phyloP scores from a whole-genome alignment of 2,113 vertebrate species.

The Anser cygnoides region DNA sequence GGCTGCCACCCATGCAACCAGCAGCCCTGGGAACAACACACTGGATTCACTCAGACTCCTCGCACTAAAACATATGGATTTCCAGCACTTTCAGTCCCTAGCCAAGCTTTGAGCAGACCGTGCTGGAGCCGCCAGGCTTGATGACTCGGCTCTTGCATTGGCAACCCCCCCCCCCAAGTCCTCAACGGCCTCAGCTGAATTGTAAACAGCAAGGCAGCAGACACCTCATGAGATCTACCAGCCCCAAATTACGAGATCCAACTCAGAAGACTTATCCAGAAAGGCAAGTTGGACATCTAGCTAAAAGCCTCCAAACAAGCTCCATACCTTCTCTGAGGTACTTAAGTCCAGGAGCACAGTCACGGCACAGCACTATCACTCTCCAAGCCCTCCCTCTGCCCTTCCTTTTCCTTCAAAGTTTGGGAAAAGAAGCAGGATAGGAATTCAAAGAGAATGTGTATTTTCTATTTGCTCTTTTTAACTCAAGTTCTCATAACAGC shows the following conservation, averaged over 20 bases:
- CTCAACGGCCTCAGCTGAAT: not conserved
- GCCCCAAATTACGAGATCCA: not conserved
- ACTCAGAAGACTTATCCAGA: not conserved
- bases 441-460: not conserved
- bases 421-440: not conserved
- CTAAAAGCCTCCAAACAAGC: not conserved
- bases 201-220: accelerated
- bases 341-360: not conserved
- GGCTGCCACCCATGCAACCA: conserved; percentile 14
- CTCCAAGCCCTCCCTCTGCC: not conserved
- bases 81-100: not conserved
- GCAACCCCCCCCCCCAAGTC: not conserved
- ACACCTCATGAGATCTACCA: not conserved
- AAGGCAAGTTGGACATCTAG: not conserved
- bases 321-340: not conserved
- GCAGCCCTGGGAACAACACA: conserved; percentile 12
- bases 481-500: not conserved
- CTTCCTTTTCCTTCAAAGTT: not conserved
- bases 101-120: not conserved
- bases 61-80: not conserved
- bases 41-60: not conserved
- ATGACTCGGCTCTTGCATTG: not conserved
- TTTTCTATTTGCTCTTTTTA: not conserved
- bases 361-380: not conserved
- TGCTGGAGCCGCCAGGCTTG: not conserved